phyloP scores from a whole-genome alignment of 2,113 vertebrate species.

The Oncorhynchus keta region DNA sequence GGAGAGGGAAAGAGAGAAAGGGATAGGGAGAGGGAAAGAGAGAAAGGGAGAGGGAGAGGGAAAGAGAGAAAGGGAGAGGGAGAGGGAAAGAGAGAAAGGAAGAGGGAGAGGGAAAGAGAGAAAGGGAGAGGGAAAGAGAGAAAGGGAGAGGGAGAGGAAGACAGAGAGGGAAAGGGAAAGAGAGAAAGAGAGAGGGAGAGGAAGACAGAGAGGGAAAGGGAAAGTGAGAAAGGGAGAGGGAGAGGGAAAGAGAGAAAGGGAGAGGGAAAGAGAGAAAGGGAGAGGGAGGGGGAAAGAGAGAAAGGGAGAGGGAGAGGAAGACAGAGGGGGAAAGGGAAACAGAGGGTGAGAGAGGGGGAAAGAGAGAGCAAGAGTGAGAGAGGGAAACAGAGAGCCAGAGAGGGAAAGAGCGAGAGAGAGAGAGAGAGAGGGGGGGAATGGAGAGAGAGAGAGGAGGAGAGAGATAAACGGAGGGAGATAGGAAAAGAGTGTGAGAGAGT shows the following conservation, averaged over 20 bases:
- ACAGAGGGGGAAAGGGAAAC: not conserved
- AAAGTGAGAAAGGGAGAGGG: rapidly evolving
- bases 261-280: rapidly evolving
- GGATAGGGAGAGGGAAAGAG: too few species aligned
- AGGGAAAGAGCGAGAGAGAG: too few species aligned
- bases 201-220: rapidly evolving
- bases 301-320: too few species aligned
- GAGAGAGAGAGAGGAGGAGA: not conserved
- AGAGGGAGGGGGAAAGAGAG: too few species aligned
- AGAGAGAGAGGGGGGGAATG: not conserved
- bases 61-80: too few species aligned
- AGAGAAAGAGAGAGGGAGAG: not conserved
- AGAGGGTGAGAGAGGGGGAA: not conserved
- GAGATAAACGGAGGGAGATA: not conserved
- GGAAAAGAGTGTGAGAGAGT: not conserved
- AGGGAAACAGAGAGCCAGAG: not conserved
- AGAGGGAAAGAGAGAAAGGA: too few species aligned
- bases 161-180: not conserved
- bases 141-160: rapidly evolving
- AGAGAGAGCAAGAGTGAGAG: not conserved
- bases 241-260: rapidly evolving
- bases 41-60: too few species aligned
- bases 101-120: too few species aligned
- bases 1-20: too few species aligned
- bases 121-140: rapidly evolving